Evolutionary conservation across 2,888 invertebrate genomes (phyloP).

Genomic region (Pyrochroa serraticornis): DNA sequence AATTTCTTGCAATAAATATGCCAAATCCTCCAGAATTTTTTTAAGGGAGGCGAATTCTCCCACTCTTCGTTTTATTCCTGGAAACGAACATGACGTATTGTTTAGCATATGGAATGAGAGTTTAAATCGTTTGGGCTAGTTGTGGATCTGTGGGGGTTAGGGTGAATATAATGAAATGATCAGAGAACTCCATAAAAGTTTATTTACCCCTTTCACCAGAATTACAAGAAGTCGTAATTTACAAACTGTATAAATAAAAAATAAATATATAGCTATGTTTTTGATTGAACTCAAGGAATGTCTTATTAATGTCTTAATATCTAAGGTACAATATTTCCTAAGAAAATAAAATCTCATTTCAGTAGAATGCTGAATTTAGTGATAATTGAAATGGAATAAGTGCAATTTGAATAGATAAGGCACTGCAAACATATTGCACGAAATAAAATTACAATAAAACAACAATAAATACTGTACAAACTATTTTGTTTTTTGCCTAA

Average conservation of each 20-base stretch:
- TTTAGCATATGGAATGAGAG: no score
- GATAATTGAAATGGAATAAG: constrained; percentile 19
- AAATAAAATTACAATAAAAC: constrained; percentile 28
- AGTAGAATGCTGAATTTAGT: constrained; percentile 9
- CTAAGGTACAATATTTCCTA: constrained; percentile 27
- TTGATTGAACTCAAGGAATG: constrained; percentile 36
- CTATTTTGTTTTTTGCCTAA: constrained; percentile 25
- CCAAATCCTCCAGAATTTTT: no score
- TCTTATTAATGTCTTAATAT: constrained; percentile 35
- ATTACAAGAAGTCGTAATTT: constrained; percentile 41
- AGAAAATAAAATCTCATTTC: constrained; percentile 28
- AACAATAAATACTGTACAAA: constrained; percentile 38
- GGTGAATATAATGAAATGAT: no score
- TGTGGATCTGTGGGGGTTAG: no score
- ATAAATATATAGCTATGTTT: constrained; percentile 37
- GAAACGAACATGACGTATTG: no score
- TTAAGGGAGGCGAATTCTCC: no score
- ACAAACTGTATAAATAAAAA: constrained; percentile 43
- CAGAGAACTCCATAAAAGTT: constrained; percentile 32
- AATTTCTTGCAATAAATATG: no score
- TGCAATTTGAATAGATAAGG: constrained; percentile 32
- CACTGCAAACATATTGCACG: constrained; percentile 38
- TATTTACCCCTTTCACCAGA: constrained; percentile 45
- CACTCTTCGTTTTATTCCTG: no score
- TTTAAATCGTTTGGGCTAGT: no score